Evolutionary conservation across 1,140 invertebrate genomes (phyloP), one percentile per base, ranked within the genome.

Genomic region (Drosophila paulistorum): DNA sequence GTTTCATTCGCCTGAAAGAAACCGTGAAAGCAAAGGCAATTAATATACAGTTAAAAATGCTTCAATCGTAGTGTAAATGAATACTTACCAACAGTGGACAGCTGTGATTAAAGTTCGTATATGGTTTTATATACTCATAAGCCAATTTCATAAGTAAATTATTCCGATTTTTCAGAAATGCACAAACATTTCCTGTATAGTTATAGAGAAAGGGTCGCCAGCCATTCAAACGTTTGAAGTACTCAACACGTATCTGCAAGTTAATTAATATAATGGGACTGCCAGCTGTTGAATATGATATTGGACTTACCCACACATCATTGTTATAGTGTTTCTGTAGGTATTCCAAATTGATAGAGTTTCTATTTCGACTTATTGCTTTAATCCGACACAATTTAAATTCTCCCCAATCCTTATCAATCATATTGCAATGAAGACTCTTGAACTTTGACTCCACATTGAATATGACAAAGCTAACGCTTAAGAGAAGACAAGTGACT

Each of bases 381-480:
- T 76, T 76, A 30, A 76, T 75, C 62, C 10, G 54, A 42, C 65
- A 75, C 1, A 51, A 17, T 11, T 17, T 6, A 33, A 76, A 69
- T 20, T 59, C 59, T n/a, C 65, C 72, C 2, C 41, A 23, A 2
- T 54, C 6, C 10, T 42, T 68, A 10, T 75, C 42, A 17, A 59
- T 51, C 7, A 61, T 30, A 1, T 42, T 35, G 20, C 73, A 76
- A 30, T 75, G 41, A 2, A 76, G 72, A 41, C 58, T 69, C 42
- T 76, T 64, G 48, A 69, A 75, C 41, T 75, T 75, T 14, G 65
- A 7, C 17, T 76, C 65, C 59, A 76, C 59, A 64, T 23, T 9
- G 58, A 14, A n/a, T n/a, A 63, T 2, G 51, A 17, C 7, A 23
- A 20, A 11, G 17, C 17, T 23, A 1, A 51, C 3, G 3, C 3